Evolutionary conservation across 1,140 invertebrate genomes (phyloP).

Genomic region (Ceratosolen fusciceps): DNA sequence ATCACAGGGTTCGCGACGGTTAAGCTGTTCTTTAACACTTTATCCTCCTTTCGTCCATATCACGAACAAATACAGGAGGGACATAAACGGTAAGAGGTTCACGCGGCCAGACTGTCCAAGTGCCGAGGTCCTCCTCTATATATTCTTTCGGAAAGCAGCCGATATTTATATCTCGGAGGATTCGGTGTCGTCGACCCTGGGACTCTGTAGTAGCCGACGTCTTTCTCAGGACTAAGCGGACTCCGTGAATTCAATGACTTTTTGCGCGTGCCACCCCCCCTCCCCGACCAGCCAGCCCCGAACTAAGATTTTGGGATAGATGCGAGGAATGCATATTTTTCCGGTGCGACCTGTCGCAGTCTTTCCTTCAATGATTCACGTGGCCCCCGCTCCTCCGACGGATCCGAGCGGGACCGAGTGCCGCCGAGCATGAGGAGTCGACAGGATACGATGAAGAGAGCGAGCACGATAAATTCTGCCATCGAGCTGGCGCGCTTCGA

Average conservation of each 20-base stretch:
- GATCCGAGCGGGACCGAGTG: neutral
- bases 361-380: conserved; percentile 35
- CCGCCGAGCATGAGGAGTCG: neutral
- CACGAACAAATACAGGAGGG: neutral
- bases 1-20: neutral
- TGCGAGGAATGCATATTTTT: conserved; percentile 41
- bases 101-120: neutral
- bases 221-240: neutral
- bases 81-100: neutral
- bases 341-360: too few relatives aligned
- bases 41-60: conserved; percentile 10
- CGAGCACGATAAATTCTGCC: conserved; percentile 33
- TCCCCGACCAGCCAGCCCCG: too few relatives aligned
- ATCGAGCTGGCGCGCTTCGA: neutral
- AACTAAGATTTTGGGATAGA: conserved; percentile 13
- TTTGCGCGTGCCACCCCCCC: too few relatives aligned
- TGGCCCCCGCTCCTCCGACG: neutral
- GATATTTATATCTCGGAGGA: conserved; percentile 38
- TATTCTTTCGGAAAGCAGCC: conserved; percentile 28
- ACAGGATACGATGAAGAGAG: conserved; percentile 3
- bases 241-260: neutral
- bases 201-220: neutral
- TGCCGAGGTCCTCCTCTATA: neutral
- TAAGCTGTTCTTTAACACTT: conserved; percentile 32
- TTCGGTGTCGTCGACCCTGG: conserved; percentile 19